Evolutionary conservation across 2,888 invertebrate genomes (phyloP), one percentile per base, ranked within the genome.

Genomic region (Tuberolachnus salignus): DNA sequence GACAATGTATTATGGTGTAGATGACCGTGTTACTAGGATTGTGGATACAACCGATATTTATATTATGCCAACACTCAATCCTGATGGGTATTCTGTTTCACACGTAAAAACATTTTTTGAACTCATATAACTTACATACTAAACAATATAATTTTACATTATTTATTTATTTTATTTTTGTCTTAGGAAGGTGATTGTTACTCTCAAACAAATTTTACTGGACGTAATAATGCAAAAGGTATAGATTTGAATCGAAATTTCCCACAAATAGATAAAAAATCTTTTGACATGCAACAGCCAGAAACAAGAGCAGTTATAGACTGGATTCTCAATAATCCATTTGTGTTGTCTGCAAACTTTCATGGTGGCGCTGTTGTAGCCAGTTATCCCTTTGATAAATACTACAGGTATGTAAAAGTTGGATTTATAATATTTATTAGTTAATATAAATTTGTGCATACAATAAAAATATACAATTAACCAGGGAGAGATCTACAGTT

Each of bases 331-430:
- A 89, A 90, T 14, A 91, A 92, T 83, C 95, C 94, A 75, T 98
- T 97, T 85, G 96, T 97, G 49, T 87, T 97, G 69, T 97, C 97
- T 0, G 97, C 94, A 1, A 98, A 97, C 86, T 88, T 97, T 69
- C 97, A 97, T 85, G 97, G 96, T n/a, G 97, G 97, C 3, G 95
- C 98, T 51, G 89, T 99, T 0, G 98, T 99, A 1, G 98, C 97
- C 72, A 98, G 98, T 86, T 99, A 98, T 87, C 99, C 99, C 0
- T 99, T 90, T 84, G 98, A 97, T 86, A 92, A 95, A 85, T 91
- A 82, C 11, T 88, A 78, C 21, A 59, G 21, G 78, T 78, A 78
- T 42, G 59, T 59, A 42, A 44, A 19, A 34, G 2, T 34, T 59
- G 1, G 9, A 66, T 21, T 21, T 11, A n/a, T 19, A 34, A 66